Base-by-base conservation (phyloP, 2,888 invertebrate genomes). In the Strigamia transsilvanica region DNA sequence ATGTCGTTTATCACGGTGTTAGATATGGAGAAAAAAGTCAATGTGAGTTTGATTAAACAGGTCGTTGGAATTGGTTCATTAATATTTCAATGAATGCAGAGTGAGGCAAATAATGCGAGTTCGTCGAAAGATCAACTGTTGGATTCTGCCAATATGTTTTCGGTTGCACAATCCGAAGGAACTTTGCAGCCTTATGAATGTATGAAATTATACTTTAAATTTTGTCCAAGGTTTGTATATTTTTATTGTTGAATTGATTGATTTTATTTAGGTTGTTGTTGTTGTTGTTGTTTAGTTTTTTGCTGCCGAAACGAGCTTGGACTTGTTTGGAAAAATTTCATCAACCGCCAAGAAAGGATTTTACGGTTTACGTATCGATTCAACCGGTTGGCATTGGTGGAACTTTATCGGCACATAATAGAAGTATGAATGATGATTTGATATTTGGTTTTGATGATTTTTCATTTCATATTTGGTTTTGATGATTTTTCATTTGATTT, bases 1-100 rank as follows among this genome's bases (percentile, higher is more conserved):
- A 27, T 32, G 18, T 56, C 56, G 56, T 56, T 81, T 34, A 32
- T 81, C 2, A 61, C 61, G 4, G 61, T 81, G 12, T 10, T 81
- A 10, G 81, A 81, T 66, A 4, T 38, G 23, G 5, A 2, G n/a
- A 73, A 34, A 7, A 34, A 34, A 7, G 7, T 34, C 34, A 3
- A 5, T 34, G 34, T 34, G 7, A 34, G 34, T 34, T 34, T 34
- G 34, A 5, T 34, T 34, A 34, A 34, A 34, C 34, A 34, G 3
- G 4, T 34, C n/a, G 34, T 34, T 34, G 34, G 7, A 34, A 34
- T 34, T 34, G 4, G 7, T 34, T 6, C 3, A 51, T n/a, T 51
- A 51, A 51, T 51, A 51, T 51, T 51, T 9, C 2, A 51, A n/a
- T 51, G 34, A 34, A 34, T 34, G 34, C 34, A 34, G 34, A 34